A percentile compares a stretch with the other conserved stretches of the same genome.
These are phyloP conservation scores for Holothuria scabra DNA, from an alignment of 53 echinoderm and acorn worm species.

Conservation along the genomic window DNA sequence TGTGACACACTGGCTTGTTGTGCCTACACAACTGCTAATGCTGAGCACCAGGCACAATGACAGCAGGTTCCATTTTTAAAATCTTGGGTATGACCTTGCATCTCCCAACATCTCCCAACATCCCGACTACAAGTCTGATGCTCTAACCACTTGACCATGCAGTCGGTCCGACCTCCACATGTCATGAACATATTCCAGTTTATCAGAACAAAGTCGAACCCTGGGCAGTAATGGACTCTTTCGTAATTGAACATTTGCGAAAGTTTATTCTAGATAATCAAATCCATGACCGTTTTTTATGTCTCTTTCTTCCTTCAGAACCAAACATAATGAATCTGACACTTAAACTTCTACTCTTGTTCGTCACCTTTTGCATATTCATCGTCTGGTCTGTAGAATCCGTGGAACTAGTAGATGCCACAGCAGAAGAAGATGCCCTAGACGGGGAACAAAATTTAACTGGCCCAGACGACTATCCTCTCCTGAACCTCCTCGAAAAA, in stretches of 20 bases:
- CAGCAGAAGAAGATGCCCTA: neutral
- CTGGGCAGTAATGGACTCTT: too few species aligned
- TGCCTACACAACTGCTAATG: too few species aligned
- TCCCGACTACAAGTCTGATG: too few species aligned
- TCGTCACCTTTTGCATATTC: slow-evolving; percentile 17
- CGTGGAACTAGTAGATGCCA: neutral
- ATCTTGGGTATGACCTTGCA: too few species aligned
- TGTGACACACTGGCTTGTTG: too few species aligned
- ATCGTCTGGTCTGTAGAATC: slow-evolving; percentile 16
- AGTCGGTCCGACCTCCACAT: too few species aligned
- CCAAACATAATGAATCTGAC: slow-evolving; percentile 18
- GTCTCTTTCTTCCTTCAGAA: neutral
- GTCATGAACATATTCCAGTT: too few species aligned
- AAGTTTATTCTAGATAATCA: neutral
- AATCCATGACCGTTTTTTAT: neutral
- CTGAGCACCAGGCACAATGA: too few species aligned
- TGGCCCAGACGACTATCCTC: slow-evolving; percentile 13
- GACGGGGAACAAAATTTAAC: neutral
- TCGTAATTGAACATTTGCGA: neutral
- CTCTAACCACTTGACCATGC: too few species aligned
- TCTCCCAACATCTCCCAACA: too few species aligned
- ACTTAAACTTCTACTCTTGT: slow-evolving; percentile 7
- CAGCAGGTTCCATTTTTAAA: too few species aligned
- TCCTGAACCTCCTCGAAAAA: slow-evolving; percentile 23
- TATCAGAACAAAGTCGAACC: too few species aligned